Base-by-base conservation (phyloP, 2,888 invertebrate genomes). In the Spilarctia lutea region DNA sequence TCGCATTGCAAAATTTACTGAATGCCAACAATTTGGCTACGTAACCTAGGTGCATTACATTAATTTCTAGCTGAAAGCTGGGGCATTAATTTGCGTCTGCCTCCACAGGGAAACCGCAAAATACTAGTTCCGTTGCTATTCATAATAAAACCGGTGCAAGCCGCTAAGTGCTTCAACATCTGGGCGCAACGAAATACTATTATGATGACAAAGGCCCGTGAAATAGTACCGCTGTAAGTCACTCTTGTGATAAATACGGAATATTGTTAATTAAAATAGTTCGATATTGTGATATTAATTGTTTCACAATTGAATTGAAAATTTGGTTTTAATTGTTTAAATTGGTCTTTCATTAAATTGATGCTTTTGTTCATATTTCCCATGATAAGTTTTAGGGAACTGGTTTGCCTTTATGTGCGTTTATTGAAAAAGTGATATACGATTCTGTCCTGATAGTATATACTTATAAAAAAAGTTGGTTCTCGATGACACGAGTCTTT, bases 71-170 rank as follows among this genome's bases (percentile, higher is more conserved):
- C 94, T 93, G 94, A 94, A 94, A 95, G 94, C 94, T 88, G 89
- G 90, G 91, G 91, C 94, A 94, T 95, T 95, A 94, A 95, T 95
- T 95, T 94, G 94, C 90, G 94, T 93, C 94, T 93, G 91, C 91
- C 91, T 93, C 91, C 89, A 89, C 89, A 89, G 93, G 92, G 93
- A 93, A 92, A 92, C 95, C 95, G 87, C 95, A 94, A 94, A 95
- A 94, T 94, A 94, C 94, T 94, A 94, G 94, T 94, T 94, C 95
- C 93, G 92, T 91, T 93, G 94, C 93, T 94, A 94, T 95, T 95
- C 94, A 95, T 95, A 95, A 94, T 94, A 94, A 94, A 94, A 94
- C 93, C 91, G 92, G 89, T 88, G 94, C 92, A 91, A 91, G 91
- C 94, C 93, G 92, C 94, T 94, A 95, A 95, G 94, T 94, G 94